Percentiles rank a stretch among this genome's conserved stretches.
Conservation (phyloP, 2,113 vertebrate genomes). For the Channa maculata region DNA sequence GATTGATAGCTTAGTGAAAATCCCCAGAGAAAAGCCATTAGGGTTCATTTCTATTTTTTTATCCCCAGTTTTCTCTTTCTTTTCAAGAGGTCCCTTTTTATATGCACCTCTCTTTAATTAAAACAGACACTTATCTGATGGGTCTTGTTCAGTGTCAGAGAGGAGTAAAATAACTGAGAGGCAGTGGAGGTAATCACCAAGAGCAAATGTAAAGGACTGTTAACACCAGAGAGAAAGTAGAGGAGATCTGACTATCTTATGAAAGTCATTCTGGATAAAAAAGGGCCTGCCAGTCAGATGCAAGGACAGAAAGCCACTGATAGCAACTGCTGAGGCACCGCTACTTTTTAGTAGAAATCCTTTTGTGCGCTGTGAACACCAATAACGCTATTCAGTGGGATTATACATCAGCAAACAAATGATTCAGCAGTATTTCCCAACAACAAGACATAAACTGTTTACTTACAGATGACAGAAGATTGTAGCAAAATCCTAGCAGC, state of each 20-base stretch:
- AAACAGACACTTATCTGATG: constrained; percentile 58
- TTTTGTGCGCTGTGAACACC: constrained; percentile 4
- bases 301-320: constrained; percentile 32
- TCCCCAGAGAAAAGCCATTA: constrained; percentile 24
- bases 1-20: constrained; percentile 32
- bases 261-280: constrained; percentile 48
- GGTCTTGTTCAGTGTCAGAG: constrained; percentile 25
- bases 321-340: constrained; percentile 32
- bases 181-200: constrained; percentile 23
- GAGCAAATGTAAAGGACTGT: constrained; percentile 39
- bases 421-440: neutral
- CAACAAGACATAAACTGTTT: neutral
- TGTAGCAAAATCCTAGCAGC: neutral
- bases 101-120: constrained; percentile 46
- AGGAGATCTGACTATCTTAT: constrained; percentile 11
- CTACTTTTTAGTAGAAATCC: neutral
- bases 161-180: constrained; percentile 30
- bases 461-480: neutral
- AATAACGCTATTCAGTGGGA: constrained; percentile 4
- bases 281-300: constrained; percentile 47
- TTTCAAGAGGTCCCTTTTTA: constrained; percentile 32
- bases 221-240: constrained; percentile 7
- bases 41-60: constrained; percentile 21
- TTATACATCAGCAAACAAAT: neutral
- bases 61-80: constrained; percentile 11